Conservation (phyloP, 2,888 invertebrate genomes). For the Oscheius onirici region DNA sequence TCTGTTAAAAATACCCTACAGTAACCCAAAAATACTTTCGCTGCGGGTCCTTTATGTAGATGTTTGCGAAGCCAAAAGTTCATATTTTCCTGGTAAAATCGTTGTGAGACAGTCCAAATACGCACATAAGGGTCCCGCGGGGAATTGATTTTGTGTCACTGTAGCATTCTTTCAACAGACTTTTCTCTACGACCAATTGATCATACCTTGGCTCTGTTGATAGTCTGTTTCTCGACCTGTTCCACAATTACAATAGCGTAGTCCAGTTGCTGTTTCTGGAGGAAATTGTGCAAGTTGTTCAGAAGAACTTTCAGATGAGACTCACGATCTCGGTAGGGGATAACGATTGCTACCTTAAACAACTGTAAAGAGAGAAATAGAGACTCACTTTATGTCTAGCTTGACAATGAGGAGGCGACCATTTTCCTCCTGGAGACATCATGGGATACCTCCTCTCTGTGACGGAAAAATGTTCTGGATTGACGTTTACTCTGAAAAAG, state of each 20-base stretch:
- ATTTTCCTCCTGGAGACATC: not conserved
- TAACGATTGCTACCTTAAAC: constrained; percentile 83
- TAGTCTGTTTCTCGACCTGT: constrained; percentile 77
- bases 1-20: no score
- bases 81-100: no score
- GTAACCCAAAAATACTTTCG: no score
- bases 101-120: no score
- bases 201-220: constrained; percentile 82
- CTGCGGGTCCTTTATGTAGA: no score
- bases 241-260: constrained; percentile 93
- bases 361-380: no score
- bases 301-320: constrained; percentile 79
- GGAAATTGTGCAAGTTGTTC: constrained; percentile 90
- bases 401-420: not conserved
- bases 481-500: no score
- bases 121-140: no score
- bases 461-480: no score
- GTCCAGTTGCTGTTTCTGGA: constrained; percentile 89
- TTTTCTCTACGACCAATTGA: not conserved
- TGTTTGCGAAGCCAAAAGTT: no score
- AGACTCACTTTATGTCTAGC: constrained; percentile 52
- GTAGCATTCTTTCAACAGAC: no score
- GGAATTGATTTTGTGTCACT: no score
- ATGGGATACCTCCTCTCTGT: not conserved
- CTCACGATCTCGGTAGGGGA: constrained; percentile 80